Conservation (phyloP, 2,888 invertebrate genomes). For the Pyrrhia umbra region DNA sequence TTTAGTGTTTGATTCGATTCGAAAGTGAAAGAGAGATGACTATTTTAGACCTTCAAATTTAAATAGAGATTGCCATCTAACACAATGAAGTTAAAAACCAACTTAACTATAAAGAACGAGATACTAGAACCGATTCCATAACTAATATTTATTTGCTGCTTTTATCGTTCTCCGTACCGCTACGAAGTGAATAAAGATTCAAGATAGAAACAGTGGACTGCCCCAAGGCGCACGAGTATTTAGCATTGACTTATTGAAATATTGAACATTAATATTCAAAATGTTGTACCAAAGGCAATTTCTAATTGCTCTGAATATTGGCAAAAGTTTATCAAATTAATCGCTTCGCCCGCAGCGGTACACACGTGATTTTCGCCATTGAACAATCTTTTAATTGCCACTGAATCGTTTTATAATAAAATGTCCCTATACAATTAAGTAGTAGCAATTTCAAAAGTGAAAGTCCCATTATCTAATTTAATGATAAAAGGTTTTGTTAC, state of each 20-base stretch:
- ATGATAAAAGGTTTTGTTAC: constrained; percentile 19
- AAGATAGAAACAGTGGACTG: constrained; percentile 44
- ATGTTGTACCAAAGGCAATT: constrained; percentile 50
- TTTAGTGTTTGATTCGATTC: not conserved
- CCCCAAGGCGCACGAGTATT: constrained; percentile 53
- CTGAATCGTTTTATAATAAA: constrained; percentile 31
- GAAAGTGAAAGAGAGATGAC: not conserved
- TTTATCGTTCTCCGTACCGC: constrained; percentile 27
- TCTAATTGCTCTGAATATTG: constrained; percentile 57
- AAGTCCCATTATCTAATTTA: constrained; percentile 29
- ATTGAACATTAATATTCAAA: constrained; percentile 58
- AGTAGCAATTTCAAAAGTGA: constrained; percentile 55
- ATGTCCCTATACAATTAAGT: constrained; percentile 45
- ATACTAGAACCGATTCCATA: not conserved
- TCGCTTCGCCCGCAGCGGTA: constrained; percentile 48
- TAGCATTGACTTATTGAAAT: constrained; percentile 59
- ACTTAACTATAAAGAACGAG: constrained; percentile 10
- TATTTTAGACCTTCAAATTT: too few species aligned
- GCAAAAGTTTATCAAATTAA: constrained; percentile 52
- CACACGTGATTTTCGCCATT: constrained; percentile 35
- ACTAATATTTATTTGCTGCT: constrained; percentile 36
- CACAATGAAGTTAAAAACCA: constrained; percentile 3
- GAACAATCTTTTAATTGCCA: constrained; percentile 43
- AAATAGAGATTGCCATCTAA: not conserved
- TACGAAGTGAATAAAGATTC: constrained; percentile 48